Evolutionary conservation across 1,140 invertebrate genomes (phyloP), one percentile per base, ranked within the genome.

Genomic region (Aphaenogaster ashmeadi): DNA sequence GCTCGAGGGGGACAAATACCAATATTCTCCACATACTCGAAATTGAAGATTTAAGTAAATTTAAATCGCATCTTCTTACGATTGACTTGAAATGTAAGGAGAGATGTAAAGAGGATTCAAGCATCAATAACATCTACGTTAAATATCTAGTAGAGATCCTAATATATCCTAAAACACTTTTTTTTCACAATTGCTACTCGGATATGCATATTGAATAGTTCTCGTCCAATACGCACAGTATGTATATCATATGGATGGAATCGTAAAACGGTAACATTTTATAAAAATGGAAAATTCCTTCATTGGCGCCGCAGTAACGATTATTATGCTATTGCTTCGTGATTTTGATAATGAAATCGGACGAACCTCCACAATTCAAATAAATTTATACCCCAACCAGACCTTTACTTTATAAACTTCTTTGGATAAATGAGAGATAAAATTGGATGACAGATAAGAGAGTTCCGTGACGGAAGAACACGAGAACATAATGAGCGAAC

Each of bases 201-300:
- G 78, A 84, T 84, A 84, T 75, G 80, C 67, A 64, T 84, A 47
- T 75, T 74, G 54, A 84, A 62, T 47, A 84, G 36, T 62, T 74
- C 72, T 62, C 18, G 38, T 56, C 47, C 54, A 84, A 84, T 54
- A 60, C 21, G 36, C 54, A 81, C 15, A 8, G 38, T 74, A 36
- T 83, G 9, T 50, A 74, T 74, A 74, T 84, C 8, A 41, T 60
- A 21, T 60, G 69, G 80, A 84, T 84, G 80, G 69, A 84, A 60
- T 84, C 36, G 38, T 62, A 72, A 81, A 81, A 27, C 50, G 21
- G 79, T 56, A 84, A 84, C 80, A 60, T 15, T 84, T 84, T 84
- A 84, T 84, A 84, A 84, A 84, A 84, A 84, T 84, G 80, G 80
- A 84, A 84, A 84, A 84, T 75, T 50, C 13, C 41, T 50, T 84